phyloP scores from a whole-genome alignment of 2,888 invertebrate species.

The Aporophyla lueneburgensis region DNA sequence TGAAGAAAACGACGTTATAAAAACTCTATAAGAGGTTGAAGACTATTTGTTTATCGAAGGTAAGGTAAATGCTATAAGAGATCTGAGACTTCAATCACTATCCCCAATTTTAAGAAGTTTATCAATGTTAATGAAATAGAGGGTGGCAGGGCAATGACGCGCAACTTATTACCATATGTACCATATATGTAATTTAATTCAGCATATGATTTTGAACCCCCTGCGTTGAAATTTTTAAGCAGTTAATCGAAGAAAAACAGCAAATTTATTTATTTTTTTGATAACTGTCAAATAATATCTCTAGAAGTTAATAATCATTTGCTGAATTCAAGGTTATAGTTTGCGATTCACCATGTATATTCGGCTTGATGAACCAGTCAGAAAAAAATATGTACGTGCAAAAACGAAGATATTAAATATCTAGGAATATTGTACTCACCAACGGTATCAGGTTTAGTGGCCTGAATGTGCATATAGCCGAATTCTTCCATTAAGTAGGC shows the following conservation, averaged over 20 bases:
- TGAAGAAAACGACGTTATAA: background rate
- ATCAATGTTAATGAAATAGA: background rate
- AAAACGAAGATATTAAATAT: background rate
- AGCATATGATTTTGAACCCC: too few relatives aligned
- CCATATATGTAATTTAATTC: too few relatives aligned
- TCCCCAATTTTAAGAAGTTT: background rate
- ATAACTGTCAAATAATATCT: too few relatives aligned
- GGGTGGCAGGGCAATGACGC: too few relatives aligned
- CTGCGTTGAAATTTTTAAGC: too few relatives aligned
- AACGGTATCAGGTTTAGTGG: constrained; percentile 97
- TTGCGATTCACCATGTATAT: background rate
- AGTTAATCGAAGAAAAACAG: too few relatives aligned
- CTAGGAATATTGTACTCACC: constrained; percentile 87
- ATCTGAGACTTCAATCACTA: background rate
- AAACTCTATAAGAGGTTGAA: background rate
- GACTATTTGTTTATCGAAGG: background rate
- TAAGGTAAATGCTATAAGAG: too few relatives aligned
- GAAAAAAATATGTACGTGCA: fast-evolving
- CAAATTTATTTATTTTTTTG: too few relatives aligned
- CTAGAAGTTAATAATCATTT: too few relatives aligned
- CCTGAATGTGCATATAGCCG: constrained; percentile 93
- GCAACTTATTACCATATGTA: too few relatives aligned
- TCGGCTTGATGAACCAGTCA: background rate
- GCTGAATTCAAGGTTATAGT: too few relatives aligned
- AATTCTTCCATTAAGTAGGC: constrained; percentile 76